Conservation (phyloP, 1,140 invertebrate species). For the Papilio aristodemus region DNA sequence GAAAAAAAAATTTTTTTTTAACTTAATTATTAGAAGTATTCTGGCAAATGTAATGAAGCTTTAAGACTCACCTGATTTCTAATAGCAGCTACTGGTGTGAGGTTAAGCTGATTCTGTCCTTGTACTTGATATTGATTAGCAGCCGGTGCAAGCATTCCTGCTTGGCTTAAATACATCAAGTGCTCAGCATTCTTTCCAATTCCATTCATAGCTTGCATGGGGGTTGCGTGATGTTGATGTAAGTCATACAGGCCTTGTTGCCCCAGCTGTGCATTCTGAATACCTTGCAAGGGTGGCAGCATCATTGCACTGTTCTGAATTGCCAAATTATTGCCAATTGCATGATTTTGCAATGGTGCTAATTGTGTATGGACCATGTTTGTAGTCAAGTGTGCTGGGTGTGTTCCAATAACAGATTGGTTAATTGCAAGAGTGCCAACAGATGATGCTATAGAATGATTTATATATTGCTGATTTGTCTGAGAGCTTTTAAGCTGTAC, state of each 20-base stretch:
- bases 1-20: background rate
- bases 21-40: too few species aligned
- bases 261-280: constrained; percentile 71
- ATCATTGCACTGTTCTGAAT: constrained; percentile 75
- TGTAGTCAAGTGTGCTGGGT: constrained; percentile 70
- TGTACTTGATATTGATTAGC: constrained; percentile 84
- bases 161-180: constrained; percentile 85
- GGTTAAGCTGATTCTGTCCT: constrained; percentile 81
- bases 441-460: constrained; percentile 79
- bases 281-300: constrained; percentile 70
- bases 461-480: constrained; percentile 81
- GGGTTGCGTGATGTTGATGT: constrained; percentile 77
- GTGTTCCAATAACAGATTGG: constrained; percentile 81
- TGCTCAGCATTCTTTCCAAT: constrained; percentile 83
- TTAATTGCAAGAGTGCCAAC: constrained; percentile 82
- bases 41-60: constrained; percentile 6
- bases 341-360: constrained; percentile 74
- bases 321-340: constrained; percentile 67
- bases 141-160: constrained; percentile 83
- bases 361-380: constrained; percentile 79
- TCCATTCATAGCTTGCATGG: constrained; percentile 81
- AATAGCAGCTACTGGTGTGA: constrained; percentile 81
- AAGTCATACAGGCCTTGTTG: constrained; percentile 81
- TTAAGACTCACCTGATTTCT: constrained; percentile 77
- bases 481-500: constrained; percentile 79